Base-by-base conservation (phyloP, 2,888 invertebrate species). In the Agriopis marginaria region DNA sequence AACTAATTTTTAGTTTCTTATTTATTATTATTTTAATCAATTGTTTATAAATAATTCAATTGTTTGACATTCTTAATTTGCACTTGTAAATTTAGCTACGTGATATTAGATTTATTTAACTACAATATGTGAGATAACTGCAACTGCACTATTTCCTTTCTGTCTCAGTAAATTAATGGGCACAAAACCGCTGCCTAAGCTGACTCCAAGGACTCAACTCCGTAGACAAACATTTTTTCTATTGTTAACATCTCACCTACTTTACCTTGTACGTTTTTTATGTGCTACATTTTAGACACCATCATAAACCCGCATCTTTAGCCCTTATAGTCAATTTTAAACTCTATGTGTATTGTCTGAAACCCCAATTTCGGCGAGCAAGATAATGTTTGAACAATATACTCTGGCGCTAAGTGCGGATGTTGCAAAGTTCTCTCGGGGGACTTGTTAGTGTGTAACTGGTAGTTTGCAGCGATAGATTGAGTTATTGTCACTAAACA, bases 401-500 rank as follows among this genome's bases (percentile, higher is more conserved):
- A 51, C 67, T 64, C 50, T 42, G 10, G 54, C 40, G 54, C 50
- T 50, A 23, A 17, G 53, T 39, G 2, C 53, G 17, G 23, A 23
- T 40, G 60, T 60, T 4, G n/a, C 39, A 32, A 32, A 14, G 70
- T 4, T 12, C 39, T 83, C 88, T 79, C 83, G 3, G 7, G 82
- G 79, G 89, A 82, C 87, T 86, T 86, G 87, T 88, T 88, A 86
- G 77, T 71, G 82, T 81, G 80, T 84, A 84, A 79, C 80, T 80
- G 77, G 78, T 79, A 84, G 82, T 85, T 86, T 77, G 77, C 51
- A 65, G 55, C 69, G 51, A 60, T 64, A 55, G 23, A 60, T 59
- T 65, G 74, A 86, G 86, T 89, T 89, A 86, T 89, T 88, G 87
- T 88, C 84, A 80, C 77, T 88, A 86, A 88, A 86, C 74, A 74